Evolutionary conservation across 1,140 invertebrate species (phyloP).

Genomic region (Lepidurus couesii): DNA sequence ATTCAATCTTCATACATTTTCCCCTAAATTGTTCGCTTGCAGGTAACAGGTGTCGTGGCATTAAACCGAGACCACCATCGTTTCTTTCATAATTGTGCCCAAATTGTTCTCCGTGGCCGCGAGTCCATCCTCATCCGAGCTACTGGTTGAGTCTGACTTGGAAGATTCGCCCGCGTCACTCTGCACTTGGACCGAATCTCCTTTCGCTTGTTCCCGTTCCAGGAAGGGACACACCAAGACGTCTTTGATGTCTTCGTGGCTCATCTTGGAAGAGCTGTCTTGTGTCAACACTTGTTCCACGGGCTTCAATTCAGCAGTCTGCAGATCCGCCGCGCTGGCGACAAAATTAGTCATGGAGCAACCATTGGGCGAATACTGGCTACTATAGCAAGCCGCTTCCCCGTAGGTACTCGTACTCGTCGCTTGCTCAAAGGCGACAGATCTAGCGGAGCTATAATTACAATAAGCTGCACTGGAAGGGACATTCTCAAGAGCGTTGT

Average conservation of each 20-base stretch:
- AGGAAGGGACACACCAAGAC: not conserved
- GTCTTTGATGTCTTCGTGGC: not conserved
- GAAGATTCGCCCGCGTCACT: constrained; percentile 1
- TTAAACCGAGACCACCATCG: constrained; percentile 24
- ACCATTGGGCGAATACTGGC: not conserved
- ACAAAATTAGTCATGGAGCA: not conserved
- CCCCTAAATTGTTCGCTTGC: not conserved
- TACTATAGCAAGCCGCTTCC: not conserved
- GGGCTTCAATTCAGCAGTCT: not conserved
- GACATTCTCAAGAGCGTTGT: constrained; percentile 14
- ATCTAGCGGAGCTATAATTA: constrained; percentile 17
- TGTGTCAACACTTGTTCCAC: not conserved
- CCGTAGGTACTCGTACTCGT: not conserved
- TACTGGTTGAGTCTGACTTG: constrained; percentile 25
- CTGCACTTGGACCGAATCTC: not conserved
- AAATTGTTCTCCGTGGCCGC: constrained; percentile 14
- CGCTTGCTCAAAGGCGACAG: not conserved
- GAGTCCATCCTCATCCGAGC: constrained; percentile 25
- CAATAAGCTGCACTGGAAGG: not conserved
- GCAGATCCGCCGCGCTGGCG: not conserved
- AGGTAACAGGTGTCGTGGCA: not conserved
- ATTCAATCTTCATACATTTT: not conserved
- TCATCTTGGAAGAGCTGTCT: not conserved
- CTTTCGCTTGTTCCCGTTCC: not conserved
- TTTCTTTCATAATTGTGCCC: constrained; percentile 31